phyloP scores from a whole-genome alignment of 2,888 invertebrate genomes.

The Agriotes lineatus region DNA sequence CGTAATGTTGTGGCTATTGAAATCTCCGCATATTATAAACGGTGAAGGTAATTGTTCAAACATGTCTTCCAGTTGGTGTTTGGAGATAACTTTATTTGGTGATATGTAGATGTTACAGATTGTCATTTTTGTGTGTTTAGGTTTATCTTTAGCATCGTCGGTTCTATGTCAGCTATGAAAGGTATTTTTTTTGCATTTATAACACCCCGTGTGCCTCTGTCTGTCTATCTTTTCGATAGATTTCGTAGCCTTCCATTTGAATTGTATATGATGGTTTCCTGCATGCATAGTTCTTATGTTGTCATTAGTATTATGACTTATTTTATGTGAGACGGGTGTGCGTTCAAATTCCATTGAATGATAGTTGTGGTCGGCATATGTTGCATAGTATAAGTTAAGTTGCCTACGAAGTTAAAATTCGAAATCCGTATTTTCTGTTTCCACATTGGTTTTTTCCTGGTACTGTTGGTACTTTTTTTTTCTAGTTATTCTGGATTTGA shows the following conservation, averaged over 20 bases:
- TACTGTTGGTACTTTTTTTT: too few species aligned
- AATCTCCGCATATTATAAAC: too few species aligned
- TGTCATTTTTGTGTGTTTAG: neutral
- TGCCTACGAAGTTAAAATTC: too few species aligned
- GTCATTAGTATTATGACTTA: neutral
- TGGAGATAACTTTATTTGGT: neutral
- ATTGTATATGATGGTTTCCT: neutral
- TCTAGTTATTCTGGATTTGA: neutral
- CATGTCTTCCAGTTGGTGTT: neutral
- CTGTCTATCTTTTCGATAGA: neutral
- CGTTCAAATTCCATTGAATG: neutral
- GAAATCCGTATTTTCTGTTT: too few species aligned
- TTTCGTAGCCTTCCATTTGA: neutral
- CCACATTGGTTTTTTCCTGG: too few species aligned
- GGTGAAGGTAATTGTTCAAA: neutral
- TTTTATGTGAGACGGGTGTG: neutral
- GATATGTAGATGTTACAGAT: neutral
- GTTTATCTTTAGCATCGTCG: neutral
- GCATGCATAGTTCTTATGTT: neutral
- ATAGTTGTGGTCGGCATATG: too few species aligned
- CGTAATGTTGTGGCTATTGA: neutral
- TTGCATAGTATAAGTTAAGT: too few species aligned
- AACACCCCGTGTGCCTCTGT: neutral
- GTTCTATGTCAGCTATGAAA: neutral
- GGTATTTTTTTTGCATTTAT: neutral